Evolutionary conservation across 2,888 invertebrate genomes (phyloP), one percentile per base, ranked within the genome.

Genomic region (Papilio elwesi): DNA sequence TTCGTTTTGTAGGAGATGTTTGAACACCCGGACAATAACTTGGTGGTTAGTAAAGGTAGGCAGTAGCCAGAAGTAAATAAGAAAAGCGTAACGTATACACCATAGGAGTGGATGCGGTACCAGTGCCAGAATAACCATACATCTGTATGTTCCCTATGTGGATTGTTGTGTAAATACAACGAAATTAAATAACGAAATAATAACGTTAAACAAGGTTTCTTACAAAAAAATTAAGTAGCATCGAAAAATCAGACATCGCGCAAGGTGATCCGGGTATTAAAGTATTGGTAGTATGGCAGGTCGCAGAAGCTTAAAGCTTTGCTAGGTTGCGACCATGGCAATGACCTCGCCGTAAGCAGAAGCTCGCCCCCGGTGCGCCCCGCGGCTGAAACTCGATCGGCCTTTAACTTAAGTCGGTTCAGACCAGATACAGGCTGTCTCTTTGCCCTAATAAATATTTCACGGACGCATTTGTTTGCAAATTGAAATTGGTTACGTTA

Each of bases 301-400:
- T 57, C 65, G 53, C 26, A 13, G 38, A 52, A 73, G 62, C 15
- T 62, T 67, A 49, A 16, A 67, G 66, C 71, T 53, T 7, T n/a
- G 16, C 63, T n/a, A 62, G 38, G 71, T 71, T 47, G 55, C 71
- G 74, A 68, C 71, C 76, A 55, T 74, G 76, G 76, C 76, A 76
- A 74, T 76, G 76, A 76, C 74, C 76, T 59, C 69, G 48, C 26
- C 26, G 68, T 72, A 53, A 57, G 49, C 74, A 59, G 57, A 53
- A 49, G 64, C 11, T 11, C 12, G 63, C 12, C 68, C 66, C 26
- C 73, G 68, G 65, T 68, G 48, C 62, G 49, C 65, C 53, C 26
- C 63, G 67, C 55, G 48, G 70, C 70, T 64, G 74, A 71, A 70
- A 74, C 68, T 67, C 71, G 73, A 76, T 74, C 73, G 57, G 59